Conservation (phyloP, 1,140 invertebrate species). For the Aphelinus atriplicis region DNA sequence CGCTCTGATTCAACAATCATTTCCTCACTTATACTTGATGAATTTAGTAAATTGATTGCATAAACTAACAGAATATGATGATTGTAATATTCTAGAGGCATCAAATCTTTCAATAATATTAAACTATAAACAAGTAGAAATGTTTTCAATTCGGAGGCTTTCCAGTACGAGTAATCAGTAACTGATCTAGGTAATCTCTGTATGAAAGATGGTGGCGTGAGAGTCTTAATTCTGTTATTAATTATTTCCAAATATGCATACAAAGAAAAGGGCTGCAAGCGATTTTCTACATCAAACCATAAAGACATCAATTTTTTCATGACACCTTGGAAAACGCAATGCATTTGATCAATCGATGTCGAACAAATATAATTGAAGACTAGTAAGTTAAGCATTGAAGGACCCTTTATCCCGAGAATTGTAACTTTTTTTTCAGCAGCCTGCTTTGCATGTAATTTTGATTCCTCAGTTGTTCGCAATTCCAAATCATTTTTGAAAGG, state of each 20-base stretch:
- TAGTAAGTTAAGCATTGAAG: neutral
- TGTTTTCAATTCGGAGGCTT: slow-evolving; percentile 38
- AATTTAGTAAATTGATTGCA: no score
- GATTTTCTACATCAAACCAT: slow-evolving; percentile 13
- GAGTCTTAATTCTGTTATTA: neutral
- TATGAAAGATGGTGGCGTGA: neutral
- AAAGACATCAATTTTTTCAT: slow-evolving; percentile 4
- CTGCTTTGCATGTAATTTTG: neutral
- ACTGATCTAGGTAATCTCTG: neutral
- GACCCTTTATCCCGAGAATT: slow-evolving; percentile 20
- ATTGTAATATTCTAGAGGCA: slow-evolving; percentile 34
- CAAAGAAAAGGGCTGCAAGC: slow-evolving; percentile 1
- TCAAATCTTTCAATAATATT: slow-evolving; percentile 34
- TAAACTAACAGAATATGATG: slow-evolving; percentile 37
- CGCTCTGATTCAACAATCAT: no score
- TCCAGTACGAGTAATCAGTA: neutral
- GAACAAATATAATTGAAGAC: neutral
- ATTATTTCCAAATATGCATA: neutral
- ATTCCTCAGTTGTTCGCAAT: slow-evolving; percentile 33
- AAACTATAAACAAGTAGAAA: slow-evolving; percentile 39
- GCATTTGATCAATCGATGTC: slow-evolving; percentile 6
- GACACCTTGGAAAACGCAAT: slow-evolving; percentile 20
- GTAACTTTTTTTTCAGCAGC: slow-evolving; percentile 6
- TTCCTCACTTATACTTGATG: no score
- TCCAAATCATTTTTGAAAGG: neutral